Evolutionary conservation across 2,113 vertebrate genomes (phyloP).

Genomic region (Tachuris rubrigastra): DNA sequence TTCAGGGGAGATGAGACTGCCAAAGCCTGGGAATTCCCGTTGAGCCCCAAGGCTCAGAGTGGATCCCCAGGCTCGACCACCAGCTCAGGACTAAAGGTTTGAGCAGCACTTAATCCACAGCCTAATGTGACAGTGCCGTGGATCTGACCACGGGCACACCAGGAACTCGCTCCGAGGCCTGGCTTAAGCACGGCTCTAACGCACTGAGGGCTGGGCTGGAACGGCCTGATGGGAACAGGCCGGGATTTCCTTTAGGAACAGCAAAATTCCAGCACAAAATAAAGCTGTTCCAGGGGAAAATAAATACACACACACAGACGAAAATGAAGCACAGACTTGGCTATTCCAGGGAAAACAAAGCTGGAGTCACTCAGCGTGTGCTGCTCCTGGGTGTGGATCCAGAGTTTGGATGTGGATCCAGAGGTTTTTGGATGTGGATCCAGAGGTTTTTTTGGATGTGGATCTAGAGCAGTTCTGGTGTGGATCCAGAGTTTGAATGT

Average conservation of each 20-base stretch:
- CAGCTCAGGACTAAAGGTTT: background rate
- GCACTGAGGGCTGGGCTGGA: background rate
- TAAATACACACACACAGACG: too few species aligned
- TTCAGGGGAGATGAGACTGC: background rate
- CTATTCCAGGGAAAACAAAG: background rate
- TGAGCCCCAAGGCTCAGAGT: background rate
- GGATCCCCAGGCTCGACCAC: background rate
- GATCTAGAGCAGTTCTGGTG: too few species aligned
- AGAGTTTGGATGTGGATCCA: too few species aligned
- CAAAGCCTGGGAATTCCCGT: background rate
- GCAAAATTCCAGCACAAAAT: background rate
- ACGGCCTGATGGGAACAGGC: background rate
- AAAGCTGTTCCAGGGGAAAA: background rate
- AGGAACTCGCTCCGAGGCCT: too few species aligned
- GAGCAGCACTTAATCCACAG: background rate
- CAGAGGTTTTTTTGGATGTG: too few species aligned
- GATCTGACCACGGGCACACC: too few species aligned
- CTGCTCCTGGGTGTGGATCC: too few species aligned
- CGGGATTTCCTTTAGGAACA: background rate
- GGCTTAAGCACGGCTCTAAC: fast-evolving
- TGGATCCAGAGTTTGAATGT: too few species aligned
- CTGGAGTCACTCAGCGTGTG: background rate
- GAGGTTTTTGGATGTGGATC: too few species aligned
- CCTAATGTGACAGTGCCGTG: too few species aligned
- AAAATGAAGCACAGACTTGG: background rate